Conservation (phyloP, 2,113 vertebrate genomes). For the Sander vitreus region DNA sequence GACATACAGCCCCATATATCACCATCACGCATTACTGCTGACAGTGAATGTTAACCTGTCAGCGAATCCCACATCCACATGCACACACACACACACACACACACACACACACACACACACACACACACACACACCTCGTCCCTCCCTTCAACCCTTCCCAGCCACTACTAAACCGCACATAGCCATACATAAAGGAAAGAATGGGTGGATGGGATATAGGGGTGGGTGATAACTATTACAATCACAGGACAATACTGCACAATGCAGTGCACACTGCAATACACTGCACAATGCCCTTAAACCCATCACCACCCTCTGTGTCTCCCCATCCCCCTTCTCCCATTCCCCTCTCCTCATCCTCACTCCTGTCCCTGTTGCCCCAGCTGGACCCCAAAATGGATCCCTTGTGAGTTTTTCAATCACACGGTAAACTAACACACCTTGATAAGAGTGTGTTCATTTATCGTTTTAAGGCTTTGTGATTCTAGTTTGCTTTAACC, state of each 20-base stretch:
- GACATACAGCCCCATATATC: conserved; percentile 69
- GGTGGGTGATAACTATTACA: conserved; percentile 58
- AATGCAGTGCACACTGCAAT: conserved; percentile 47
- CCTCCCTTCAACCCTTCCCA: conserved; percentile 50
- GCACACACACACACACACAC: conserved; percentile 25
- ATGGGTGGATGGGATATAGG: conserved; percentile 51
- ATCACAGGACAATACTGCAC: conserved; percentile 67
- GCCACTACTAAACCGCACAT: conserved; percentile 48
- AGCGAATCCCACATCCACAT: conserved; percentile 42
- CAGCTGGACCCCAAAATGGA: conserved; percentile 70
- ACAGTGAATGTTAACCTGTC: conserved; percentile 74
- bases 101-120: conserved; percentile 27
- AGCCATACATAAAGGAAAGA: conserved; percentile 46
- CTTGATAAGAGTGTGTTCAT: conserved; percentile 24
- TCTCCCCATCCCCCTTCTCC: conserved; percentile 49
- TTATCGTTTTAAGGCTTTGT: conserved; percentile 21
- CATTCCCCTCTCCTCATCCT: conserved; percentile 26
- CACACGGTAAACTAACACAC: conserved; percentile 42
- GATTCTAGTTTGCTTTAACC: conserved; percentile 3
- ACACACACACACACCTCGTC: conserved; percentile 17
- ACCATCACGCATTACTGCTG: conserved; percentile 68
- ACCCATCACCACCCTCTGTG: conserved; percentile 35
- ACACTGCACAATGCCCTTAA: conserved; percentile 52
- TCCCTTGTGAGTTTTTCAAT: conserved; percentile 57
- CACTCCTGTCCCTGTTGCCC: conserved; percentile 19